Percentiles rank a stretch among this genome's conserved stretches.
phyloP scores from a whole-genome alignment of 1,140 invertebrate genomes.

The Anastatus disparis region DNA sequence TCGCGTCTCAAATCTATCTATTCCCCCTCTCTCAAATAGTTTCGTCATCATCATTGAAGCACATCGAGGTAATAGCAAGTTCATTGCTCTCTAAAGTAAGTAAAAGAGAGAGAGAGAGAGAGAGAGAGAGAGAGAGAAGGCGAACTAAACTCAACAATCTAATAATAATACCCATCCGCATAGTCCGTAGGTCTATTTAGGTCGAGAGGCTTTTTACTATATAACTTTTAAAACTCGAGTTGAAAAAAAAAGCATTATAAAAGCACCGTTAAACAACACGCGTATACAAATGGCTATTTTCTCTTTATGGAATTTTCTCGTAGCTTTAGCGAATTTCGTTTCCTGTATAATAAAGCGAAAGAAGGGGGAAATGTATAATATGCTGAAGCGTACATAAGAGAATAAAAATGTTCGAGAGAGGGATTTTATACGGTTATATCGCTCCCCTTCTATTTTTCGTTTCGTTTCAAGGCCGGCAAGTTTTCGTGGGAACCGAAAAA shows the following conservation, averaged over 20 bases:
- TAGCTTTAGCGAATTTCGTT: not conserved
- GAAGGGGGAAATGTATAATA: too few relatives aligned
- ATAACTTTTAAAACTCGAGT: too few relatives aligned
- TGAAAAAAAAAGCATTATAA: not conserved
- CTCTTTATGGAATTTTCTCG: constrained; percentile 1
- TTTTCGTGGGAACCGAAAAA: constrained; percentile 50
- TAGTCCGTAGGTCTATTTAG: constrained; percentile 16
- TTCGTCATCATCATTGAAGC: too few relatives aligned
- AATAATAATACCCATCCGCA: constrained; percentile 7
- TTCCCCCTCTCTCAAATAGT: too few relatives aligned
- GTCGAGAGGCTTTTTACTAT: constrained; percentile 21
- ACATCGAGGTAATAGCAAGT: not conserved
- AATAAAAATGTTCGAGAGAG: too few relatives aligned
- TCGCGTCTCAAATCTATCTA: not conserved
- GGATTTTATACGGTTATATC: too few relatives aligned
- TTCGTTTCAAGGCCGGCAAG: constrained; percentile 49
- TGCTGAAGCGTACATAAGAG: not conserved
- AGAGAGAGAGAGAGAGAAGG: too few relatives aligned
- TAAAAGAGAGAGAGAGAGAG: not conserved
- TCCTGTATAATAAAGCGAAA: too few relatives aligned
- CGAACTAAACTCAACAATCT: too few relatives aligned
- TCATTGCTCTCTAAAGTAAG: constrained; percentile 16
- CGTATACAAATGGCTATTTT: too few relatives aligned
- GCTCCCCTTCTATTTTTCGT: constrained; percentile 4
- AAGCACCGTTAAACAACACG: not conserved